phyloP scores from a whole-genome alignment of 2,797 vertebrate species.

The Mormyrops boulengeri region DNA sequence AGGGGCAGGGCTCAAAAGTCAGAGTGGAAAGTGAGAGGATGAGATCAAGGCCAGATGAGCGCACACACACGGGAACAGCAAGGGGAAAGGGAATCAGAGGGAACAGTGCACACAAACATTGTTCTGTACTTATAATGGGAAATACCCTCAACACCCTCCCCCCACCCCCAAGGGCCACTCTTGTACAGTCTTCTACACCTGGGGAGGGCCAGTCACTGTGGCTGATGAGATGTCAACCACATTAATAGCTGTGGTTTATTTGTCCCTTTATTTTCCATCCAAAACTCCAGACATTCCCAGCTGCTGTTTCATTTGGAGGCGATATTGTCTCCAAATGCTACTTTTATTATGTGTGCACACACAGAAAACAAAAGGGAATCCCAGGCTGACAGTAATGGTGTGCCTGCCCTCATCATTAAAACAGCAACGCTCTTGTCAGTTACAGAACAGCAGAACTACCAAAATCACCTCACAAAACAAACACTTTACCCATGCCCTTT shows the following conservation, averaged over 20 bases:
- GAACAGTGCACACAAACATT: background rate
- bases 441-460: background rate
- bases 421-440: background rate
- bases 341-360: constrained; percentile 14
- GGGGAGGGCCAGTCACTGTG: constrained; percentile 10
- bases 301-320: constrained; percentile 19
- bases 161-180: background rate
- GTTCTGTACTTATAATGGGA: background rate
- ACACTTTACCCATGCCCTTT: background rate
- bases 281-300: constrained; percentile 14
- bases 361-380: background rate
- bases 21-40: background rate
- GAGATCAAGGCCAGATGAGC: background rate
- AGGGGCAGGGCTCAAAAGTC: background rate
- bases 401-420: background rate
- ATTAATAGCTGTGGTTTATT: constrained; percentile 23
- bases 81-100: too few relatives aligned
- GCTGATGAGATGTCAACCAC: background rate
- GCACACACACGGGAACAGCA: background rate
- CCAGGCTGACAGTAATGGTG: background rate
- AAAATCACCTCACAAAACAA: background rate
- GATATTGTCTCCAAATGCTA: background rate
- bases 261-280: constrained; percentile 16
- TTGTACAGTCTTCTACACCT: constrained; percentile 26
- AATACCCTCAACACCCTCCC: background rate